Evolutionary conservation across 2,888 invertebrate genomes (phyloP), one percentile per base, ranked within the genome.

Genomic region (Philopedon plagiatum): DNA sequence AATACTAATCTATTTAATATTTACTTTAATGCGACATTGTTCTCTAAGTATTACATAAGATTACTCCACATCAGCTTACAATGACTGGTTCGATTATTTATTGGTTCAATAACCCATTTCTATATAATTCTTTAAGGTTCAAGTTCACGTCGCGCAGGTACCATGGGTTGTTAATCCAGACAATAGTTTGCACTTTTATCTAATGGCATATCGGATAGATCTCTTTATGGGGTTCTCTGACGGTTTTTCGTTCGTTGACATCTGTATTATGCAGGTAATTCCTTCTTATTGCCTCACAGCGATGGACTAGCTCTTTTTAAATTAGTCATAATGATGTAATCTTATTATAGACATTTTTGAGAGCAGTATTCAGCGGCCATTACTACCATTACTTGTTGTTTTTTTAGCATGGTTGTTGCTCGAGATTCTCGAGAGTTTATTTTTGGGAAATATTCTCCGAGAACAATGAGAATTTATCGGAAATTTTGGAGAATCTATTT

Each of bases 81-180:
- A 32, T 56, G 56, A 29, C 26, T 56, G 9, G 32, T 34, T 34
- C 32, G 13, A 29, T 56, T 56, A 19, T 19, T 15, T 37, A 62
- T 7, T 29, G 49, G 67, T 67, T 67, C 67, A 51, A 46, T 60
- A 67, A 58, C 32, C 67, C 49, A 37, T 60, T 37, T 19, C 49
- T 67, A 60, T 60, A n/a, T n/a, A n/a, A n/a, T 39, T 49, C 23
- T 37, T 41, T 29, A 32, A 60, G 60, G 67, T 67, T 67, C 67
- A 67, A 67, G 67, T 67, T 67, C 67, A 67, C 46, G 60, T 60
- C 60, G 66, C 64, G 32, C 67, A 29, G 54, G 54, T 68, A 57
- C 32, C 68, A 61, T 54, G 61, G 68, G 26, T 62, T 68, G 49
- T 61, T 68, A 68, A 62, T 68, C 62, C 68, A 62, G 68, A 68